These are phyloP conservation scores for Chlamydotis undulata DNA, from an alignment of 2,113 vertebrate species.

Conservation along the genomic window DNA sequence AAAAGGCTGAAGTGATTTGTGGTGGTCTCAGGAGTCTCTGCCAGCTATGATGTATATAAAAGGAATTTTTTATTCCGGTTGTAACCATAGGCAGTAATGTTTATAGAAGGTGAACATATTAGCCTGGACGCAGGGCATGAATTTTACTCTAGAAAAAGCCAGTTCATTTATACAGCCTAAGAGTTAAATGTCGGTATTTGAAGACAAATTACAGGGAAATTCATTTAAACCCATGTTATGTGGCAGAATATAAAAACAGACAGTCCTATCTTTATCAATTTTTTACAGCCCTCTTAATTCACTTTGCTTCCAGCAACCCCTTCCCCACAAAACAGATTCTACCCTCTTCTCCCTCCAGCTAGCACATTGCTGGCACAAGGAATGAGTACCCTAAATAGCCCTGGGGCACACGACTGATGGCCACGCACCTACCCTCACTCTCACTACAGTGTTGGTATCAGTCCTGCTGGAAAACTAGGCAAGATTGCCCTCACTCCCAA, in stretches of 20 bases:
- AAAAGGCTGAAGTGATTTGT: slow-evolving; percentile 72
- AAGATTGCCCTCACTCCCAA: neutral
- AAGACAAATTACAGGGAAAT: slow-evolving; percentile 75
- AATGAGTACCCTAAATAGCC: neutral
- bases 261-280: slow-evolving; percentile 61
- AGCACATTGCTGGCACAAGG: neutral
- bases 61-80: slow-evolving; percentile 75
- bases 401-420: neutral
- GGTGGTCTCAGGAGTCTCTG: slow-evolving; percentile 66
- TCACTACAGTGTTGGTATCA: neutral
- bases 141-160: slow-evolving; percentile 75
- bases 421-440: neutral
- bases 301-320: slow-evolving; percentile 45
- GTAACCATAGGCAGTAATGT: slow-evolving; percentile 75
- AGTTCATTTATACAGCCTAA: slow-evolving; percentile 72
- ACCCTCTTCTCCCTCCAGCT: slow-evolving; percentile 11
- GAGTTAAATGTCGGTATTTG: slow-evolving; percentile 74
- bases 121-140: slow-evolving; percentile 72
- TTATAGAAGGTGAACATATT: slow-evolving; percentile 76
- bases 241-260: slow-evolving; percentile 71
- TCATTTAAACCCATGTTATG: slow-evolving; percentile 72
- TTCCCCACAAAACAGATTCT: slow-evolving; percentile 26
- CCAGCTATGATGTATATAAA: slow-evolving; percentile 74
- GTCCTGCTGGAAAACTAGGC: neutral
- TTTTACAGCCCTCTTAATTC: slow-evolving; percentile 57